Evolutionary conservation across 1,140 invertebrate genomes (phyloP).

Genomic region (Dolichoris vasculosae): DNA sequence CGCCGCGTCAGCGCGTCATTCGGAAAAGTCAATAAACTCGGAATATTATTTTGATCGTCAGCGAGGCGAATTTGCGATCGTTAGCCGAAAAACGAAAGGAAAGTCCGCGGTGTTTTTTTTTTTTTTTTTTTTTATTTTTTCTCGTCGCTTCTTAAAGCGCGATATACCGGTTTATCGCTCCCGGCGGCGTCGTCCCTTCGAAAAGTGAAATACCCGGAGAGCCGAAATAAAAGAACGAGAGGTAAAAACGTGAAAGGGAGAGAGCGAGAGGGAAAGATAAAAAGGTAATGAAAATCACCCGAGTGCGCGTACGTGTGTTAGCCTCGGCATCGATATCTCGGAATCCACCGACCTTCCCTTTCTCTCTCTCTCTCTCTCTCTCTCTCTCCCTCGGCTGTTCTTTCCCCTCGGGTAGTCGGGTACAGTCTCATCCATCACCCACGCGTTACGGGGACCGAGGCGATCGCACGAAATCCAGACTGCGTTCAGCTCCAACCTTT

Average conservation of each 20-base stretch:
- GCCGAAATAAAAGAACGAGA: background rate
- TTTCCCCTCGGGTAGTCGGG: background rate
- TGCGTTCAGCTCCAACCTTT: background rate
- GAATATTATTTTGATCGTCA: constrained; percentile 14
- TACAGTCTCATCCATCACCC: constrained; percentile 33
- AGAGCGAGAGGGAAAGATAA: constrained; percentile 1
- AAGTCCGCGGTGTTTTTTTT: background rate
- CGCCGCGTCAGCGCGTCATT: background rate
- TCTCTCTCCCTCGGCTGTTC: constrained; percentile 40
- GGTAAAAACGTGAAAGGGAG: background rate
- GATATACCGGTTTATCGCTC: constrained; percentile 19
- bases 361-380: constrained; percentile 54
- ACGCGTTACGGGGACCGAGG: background rate
- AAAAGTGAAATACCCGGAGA: background rate
- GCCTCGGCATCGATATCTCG: constrained; percentile 54
- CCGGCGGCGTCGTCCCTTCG: background rate
- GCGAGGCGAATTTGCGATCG: background rate
- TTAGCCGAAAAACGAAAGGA: constrained; percentile 1
- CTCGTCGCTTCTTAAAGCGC: constrained; percentile 3
- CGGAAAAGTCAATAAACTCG: constrained; percentile 28
- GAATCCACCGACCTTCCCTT: constrained; percentile 49
- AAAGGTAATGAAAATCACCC: constrained; percentile 2
- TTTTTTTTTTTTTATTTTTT: constrained; percentile 4
- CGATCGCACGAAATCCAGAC: background rate
- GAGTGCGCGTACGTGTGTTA: background rate